These are phyloP conservation scores for Hirtodrosophila confusa DNA, from an alignment of 2,888 invertebrate genomes.

Conservation along the genomic window DNA sequence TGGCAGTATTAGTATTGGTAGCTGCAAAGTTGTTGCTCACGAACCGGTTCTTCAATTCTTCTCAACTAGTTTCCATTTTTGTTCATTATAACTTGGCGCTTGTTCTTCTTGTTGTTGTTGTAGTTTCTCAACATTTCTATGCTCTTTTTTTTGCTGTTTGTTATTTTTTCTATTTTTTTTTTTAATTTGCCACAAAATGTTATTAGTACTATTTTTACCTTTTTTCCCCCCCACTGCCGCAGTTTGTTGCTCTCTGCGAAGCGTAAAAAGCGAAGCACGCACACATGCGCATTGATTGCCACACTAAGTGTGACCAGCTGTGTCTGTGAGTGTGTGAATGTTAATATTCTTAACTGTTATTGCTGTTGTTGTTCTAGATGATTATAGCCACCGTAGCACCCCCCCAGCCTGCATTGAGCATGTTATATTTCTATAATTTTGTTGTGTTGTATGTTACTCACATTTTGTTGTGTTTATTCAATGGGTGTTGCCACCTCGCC, in stretches of 20 bases:
- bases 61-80: constrained; percentile 75
- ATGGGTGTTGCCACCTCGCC: constrained; percentile 53
- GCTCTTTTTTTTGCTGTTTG: constrained; percentile 29
- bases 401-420: constrained; percentile 21
- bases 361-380: constrained; percentile 29
- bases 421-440: constrained; percentile 32
- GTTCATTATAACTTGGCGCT: constrained; percentile 68
- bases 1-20: constrained; percentile 5
- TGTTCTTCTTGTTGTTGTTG: constrained; percentile 21
- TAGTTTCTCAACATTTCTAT: constrained; percentile 57
- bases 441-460: constrained; percentile 41
- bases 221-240: constrained; percentile 1
- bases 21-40: constrained; percentile 59
- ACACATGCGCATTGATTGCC: constrained; percentile 72
- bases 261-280: constrained; percentile 71
- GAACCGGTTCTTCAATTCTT: constrained; percentile 67
- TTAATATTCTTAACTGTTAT: constrained; percentile 74
- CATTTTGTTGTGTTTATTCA: constrained; percentile 54
- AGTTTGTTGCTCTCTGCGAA: constrained; percentile 41
- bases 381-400: constrained; percentile 44
- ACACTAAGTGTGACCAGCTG: constrained; percentile 26
- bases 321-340: constrained; percentile 34
- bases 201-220: constrained; percentile 40
- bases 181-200: constrained; percentile 62
- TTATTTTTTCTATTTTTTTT: constrained; percentile 12